Percentiles rank a stretch among this genome's conserved stretches.
phyloP scores from a whole-genome alignment of 1,140 invertebrate species.

The Bombus turneri region DNA sequence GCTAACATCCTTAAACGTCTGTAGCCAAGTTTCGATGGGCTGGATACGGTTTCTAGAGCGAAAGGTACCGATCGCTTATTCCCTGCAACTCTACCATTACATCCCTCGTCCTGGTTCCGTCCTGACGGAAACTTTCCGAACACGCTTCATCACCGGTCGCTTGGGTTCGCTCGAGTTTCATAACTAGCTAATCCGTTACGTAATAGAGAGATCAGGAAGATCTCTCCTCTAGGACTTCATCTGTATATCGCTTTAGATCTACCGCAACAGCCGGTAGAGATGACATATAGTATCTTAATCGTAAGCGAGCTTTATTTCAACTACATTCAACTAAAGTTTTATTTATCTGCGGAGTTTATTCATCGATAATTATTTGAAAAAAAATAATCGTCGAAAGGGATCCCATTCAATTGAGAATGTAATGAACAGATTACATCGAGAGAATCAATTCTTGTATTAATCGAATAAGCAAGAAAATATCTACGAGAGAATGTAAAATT shows the following conservation, averaged over 20 bases:
- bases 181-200: slow-evolving; percentile 78
- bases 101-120: slow-evolving; percentile 51
- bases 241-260: slow-evolving; percentile 40
- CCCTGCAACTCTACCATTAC: slow-evolving; percentile 59
- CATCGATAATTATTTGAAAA: neutral
- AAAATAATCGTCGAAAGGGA: too few species aligned
- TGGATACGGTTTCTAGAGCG: slow-evolving; percentile 34
- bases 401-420: too few species aligned
- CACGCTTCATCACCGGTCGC: slow-evolving; percentile 73
- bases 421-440: too few species aligned
- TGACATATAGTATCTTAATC: slow-evolving; percentile 31
- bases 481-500: neutral
- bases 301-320: slow-evolving; percentile 32
- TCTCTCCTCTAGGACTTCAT: slow-evolving; percentile 53
- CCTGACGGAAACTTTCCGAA: slow-evolving; percentile 67
- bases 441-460: neutral
- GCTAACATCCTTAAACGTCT: slow-evolving; percentile 29
- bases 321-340: neutral
- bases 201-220: slow-evolving; percentile 78
- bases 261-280: slow-evolving; percentile 21
- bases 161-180: slow-evolving; percentile 73
- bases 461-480: neutral
- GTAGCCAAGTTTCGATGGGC: slow-evolving; percentile 44
- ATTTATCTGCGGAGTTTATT: neutral
- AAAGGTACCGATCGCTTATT: slow-evolving; percentile 69